These are phyloP conservation scores for Latrodectus geometricus DNA, from an alignment of 1,140 invertebrate species.

Conservation along the genomic window DNA sequence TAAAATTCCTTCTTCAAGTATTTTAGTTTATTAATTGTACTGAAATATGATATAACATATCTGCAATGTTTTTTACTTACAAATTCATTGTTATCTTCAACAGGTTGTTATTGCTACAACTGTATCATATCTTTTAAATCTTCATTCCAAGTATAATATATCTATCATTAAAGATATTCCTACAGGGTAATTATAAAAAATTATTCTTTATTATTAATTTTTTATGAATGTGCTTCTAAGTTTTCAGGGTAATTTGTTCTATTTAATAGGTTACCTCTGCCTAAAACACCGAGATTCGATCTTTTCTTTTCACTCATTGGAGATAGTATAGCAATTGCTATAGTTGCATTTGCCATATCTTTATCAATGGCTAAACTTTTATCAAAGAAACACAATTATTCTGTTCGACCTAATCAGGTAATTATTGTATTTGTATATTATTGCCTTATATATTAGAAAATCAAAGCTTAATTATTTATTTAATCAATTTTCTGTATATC, in stretches of 20 bases:
- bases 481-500: no score
- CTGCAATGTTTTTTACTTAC: no score
- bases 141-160: slow-evolving; percentile 69
- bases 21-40: no score
- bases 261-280: slow-evolving; percentile 67
- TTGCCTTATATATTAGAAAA: no score
- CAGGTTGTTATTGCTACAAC: slow-evolving; percentile 69
- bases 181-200: slow-evolving; percentile 67
- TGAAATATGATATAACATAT: no score
- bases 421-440: neutral
- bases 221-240: neutral
- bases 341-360: slow-evolving; percentile 74
- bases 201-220: neutral
- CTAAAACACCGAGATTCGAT: slow-evolving; percentile 66
- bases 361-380: slow-evolving; percentile 74
- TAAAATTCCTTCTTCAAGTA: no score
- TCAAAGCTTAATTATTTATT: no score
- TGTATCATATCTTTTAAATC: slow-evolving; percentile 68
- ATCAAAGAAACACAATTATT: slow-evolving; percentile 74
- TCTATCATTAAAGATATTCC: slow-evolving; percentile 71
- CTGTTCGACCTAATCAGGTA: slow-evolving; percentile 74
- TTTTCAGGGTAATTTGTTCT: slow-evolving; percentile 2
- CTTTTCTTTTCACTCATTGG: slow-evolving; percentile 65
- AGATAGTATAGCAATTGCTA: slow-evolving; percentile 70
- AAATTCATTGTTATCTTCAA: slow-evolving; percentile 27